A percentile compares a stretch with the other conserved stretches of the same genome.
These are phyloP conservation scores for Sphaeridia pumilis DNA, from an alignment of 2,888 invertebrate species.

Conservation along the genomic window DNA sequence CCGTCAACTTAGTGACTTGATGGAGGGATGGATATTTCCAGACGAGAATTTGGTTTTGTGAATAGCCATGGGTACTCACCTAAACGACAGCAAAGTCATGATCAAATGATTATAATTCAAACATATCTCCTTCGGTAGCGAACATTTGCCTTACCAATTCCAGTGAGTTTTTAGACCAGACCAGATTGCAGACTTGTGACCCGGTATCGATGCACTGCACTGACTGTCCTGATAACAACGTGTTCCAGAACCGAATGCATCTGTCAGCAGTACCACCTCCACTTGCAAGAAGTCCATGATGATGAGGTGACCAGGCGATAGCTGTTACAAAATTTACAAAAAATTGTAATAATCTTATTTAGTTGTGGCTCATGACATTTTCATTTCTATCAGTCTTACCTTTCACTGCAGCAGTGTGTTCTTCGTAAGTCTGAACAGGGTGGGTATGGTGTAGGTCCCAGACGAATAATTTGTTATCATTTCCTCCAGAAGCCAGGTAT, in stretches of 20 bases:
- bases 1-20: constrained; percentile 92
- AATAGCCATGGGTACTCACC: constrained; percentile 91
- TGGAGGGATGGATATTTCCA: constrained; percentile 98
- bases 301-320: constrained; percentile 98
- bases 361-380: background rate
- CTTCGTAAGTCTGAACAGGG: constrained; percentile 89
- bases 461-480: constrained; percentile 89
- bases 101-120: background rate
- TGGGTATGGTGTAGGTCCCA: constrained; percentile 77
- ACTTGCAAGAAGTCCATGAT: constrained; percentile 87
- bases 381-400: constrained; percentile 28
- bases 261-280: constrained; percentile 93
- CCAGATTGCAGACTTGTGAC: constrained; percentile 94
- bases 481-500: constrained; percentile 94
- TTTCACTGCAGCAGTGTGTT: constrained; percentile 94
- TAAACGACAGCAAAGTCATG: constrained; percentile 24
- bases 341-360: background rate
- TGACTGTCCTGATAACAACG: constrained; percentile 80
- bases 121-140: background rate
- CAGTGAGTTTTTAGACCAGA: constrained; percentile 97
- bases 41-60: constrained; percentile 94
- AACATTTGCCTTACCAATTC: constrained; percentile 58
- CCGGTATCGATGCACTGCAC: constrained; percentile 98
- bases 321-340: constrained; percentile 44
- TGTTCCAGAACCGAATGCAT: constrained; percentile 90